Conservation (phyloP, 2,113 vertebrate species). For the Epinephelus moara region DNA sequence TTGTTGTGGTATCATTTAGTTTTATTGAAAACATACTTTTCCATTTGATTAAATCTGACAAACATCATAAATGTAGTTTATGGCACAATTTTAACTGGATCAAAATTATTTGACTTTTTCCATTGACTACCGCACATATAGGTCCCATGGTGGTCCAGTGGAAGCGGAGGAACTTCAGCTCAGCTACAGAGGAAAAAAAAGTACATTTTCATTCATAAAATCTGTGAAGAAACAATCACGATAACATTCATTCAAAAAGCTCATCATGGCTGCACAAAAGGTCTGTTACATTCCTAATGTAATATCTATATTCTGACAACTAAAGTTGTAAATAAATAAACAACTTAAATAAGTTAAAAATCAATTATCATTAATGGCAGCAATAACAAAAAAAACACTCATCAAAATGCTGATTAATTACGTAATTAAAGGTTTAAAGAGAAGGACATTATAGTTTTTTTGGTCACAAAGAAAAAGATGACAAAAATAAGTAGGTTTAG, state of each 20-base stretch:
- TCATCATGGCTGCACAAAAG: neutral
- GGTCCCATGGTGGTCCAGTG: too few species aligned
- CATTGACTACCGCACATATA: too few species aligned
- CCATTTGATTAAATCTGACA: too few species aligned
- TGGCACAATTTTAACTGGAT: too few species aligned
- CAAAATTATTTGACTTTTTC: too few species aligned
- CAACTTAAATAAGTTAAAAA: neutral
- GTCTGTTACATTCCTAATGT: neutral
- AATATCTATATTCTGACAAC: neutral
- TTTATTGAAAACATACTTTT: too few species aligned
- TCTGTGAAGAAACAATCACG: neutral
- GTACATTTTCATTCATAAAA: neutral
- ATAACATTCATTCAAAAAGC: neutral
- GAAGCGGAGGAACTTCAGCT: too few species aligned
- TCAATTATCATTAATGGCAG: neutral
- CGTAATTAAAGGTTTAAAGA: neutral
- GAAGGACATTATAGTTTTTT: neutral
- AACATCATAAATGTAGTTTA: too few species aligned
- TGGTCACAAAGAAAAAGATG: neutral
- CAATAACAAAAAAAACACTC: neutral
- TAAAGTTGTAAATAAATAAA: neutral
- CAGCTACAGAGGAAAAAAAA: neutral
- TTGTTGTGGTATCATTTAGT: too few species aligned
- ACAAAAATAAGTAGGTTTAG: too few species aligned
- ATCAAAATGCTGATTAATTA: neutral